A percentile compares a stretch with the other conserved stretches of the same genome.
phyloP scores from a whole-genome alignment of 2,797 vertebrate species.

The Toxotes lorentzi region DNA sequence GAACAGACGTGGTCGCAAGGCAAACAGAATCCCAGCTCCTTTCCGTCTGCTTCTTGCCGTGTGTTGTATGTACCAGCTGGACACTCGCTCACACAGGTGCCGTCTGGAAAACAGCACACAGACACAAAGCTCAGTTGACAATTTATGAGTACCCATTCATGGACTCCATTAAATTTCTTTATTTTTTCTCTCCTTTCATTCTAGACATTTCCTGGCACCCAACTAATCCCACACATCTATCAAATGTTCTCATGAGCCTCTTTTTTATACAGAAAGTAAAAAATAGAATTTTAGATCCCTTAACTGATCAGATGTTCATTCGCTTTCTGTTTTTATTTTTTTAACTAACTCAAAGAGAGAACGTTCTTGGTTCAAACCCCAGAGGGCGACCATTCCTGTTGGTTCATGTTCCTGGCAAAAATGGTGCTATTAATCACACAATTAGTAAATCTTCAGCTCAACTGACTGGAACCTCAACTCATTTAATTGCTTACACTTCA shows the following conservation, averaged over 20 bases:
- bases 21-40: constrained; percentile 83
- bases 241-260: not conserved
- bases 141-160: not conserved
- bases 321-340: no score
- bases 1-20: constrained; percentile 82
- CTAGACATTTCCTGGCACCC: not conserved
- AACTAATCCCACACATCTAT: not conserved
- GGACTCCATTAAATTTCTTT: not conserved
- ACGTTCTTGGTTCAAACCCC: no score
- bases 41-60: constrained; percentile 82
- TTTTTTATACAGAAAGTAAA: not conserved
- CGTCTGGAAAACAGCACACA: constrained; percentile 71
- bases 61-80: constrained; percentile 77
- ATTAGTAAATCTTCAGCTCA: not conserved
- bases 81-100: constrained; percentile 81
- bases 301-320: not conserved
- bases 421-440: not conserved
- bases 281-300: not conserved
- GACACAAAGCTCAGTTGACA: not conserved
- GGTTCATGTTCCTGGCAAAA: no score
- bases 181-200: constrained; percentile 2
- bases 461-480: not conserved
- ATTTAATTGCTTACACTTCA: not conserved
- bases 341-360: no score
- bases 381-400: no score